Evolutionary conservation across 37 sponge, comb jelly and placozoan genomes (phyloP), one percentile per base, ranked within the genome.

Genomic region (Agelas oroides): DNA sequence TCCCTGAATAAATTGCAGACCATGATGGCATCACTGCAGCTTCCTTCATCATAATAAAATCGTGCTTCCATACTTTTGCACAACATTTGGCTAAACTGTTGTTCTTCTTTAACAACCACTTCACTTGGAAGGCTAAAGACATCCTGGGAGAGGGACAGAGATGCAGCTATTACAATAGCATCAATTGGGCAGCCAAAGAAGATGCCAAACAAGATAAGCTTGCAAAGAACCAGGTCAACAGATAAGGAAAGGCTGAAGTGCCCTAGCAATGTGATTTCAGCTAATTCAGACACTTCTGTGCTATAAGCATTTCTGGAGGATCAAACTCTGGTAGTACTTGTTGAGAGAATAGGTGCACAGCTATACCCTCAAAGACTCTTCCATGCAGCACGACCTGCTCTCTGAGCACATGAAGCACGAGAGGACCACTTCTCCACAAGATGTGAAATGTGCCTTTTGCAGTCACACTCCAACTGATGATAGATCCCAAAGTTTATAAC

Each of bases 401-500:
- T 69, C 75, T 93, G 94, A 25, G 70, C 69, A 54, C 91, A 89
- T 5, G 94, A 84, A 8, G 94, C 90, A 0, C 70, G 81, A 11
- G 94, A 93, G 35, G 90, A 93, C 94, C 94, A 93, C 25, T 33
- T 38, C 63, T 77, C 67, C 32, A 61, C 75, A 38, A 93, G 76
- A 67, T 65, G 65, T 27, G 84, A 77, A 27, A 81, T 76, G 37
- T 77, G 61, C 1, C 78, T 55, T 21, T 78, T 82, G 59, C 58
- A 32, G 62, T 86, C 57, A 57, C 83, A 89, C 53, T 78, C 28
- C 1, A 89, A 65, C 53, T 81, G 86, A 0, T 65, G 76, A 17
- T 76, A 74, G 54, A 93, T 85, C 25, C 94, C 91, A 77, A 93
- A 93, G 63, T 93, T 89, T 70, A 93, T 86, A 14, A 93, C 91